phyloP scores from a whole-genome alignment of 2,113 vertebrate species.

The Felis chaus region DNA sequence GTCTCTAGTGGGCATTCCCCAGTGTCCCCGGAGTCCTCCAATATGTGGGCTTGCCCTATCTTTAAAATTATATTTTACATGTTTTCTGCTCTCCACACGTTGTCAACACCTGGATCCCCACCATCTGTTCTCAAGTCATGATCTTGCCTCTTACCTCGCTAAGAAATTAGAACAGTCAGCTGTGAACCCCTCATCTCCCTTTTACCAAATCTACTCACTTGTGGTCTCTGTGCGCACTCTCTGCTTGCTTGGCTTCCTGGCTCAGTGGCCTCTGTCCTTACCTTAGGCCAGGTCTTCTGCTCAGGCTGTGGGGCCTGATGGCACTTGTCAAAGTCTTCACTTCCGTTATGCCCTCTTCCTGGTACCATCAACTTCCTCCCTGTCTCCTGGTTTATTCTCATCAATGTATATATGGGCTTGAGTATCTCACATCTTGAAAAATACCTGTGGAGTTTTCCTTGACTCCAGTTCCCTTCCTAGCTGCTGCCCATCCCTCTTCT shows the following conservation, averaged over 20 bases:
- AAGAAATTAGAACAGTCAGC: neutral
- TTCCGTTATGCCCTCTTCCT: neutral
- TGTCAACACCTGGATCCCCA: neutral
- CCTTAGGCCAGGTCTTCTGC: neutral
- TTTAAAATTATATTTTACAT: neutral
- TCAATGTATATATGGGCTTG: neutral
- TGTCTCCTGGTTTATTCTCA: neutral
- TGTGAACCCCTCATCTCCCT: neutral
- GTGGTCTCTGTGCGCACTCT: neutral
- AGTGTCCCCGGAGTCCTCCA: neutral
- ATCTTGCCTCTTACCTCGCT: neutral
- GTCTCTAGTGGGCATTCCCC: neutral
- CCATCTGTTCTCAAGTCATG: neutral
- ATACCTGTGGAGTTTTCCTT: neutral
- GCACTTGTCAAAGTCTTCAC: neutral
- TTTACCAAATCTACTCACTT: neutral
- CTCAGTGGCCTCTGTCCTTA: neutral
- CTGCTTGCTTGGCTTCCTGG: neutral
- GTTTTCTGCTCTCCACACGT: neutral
- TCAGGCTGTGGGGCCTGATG: neutral
- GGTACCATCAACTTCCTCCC: neutral
- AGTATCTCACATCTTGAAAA: neutral
- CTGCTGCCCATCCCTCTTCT: neutral
- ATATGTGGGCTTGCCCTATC: neutral
- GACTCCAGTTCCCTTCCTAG: neutral